A percentile compares a stretch with the other conserved stretches of the same genome.
Conservation (phyloP, 2,888 invertebrate species). For the Cynaeus angustus region DNA sequence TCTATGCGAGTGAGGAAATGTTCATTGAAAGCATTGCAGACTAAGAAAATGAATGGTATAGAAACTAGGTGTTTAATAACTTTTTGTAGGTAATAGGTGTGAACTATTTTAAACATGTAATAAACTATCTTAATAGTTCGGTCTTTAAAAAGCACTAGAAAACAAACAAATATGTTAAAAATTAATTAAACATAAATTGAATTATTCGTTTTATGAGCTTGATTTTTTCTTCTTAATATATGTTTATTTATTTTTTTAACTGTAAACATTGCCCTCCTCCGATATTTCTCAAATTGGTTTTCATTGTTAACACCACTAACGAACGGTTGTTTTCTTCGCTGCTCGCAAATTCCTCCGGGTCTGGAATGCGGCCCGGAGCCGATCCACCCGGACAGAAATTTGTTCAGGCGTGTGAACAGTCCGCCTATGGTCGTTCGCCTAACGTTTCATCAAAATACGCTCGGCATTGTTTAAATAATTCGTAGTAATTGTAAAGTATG, state of each 20-base stretch:
- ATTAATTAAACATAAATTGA: too few species aligned
- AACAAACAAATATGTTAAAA: too few species aligned
- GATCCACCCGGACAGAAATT: constrained; percentile 52
- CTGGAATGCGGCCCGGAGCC: constrained; percentile 53
- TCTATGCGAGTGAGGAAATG: too few species aligned
- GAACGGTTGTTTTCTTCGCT: constrained; percentile 6
- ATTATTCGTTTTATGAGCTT: too few species aligned
- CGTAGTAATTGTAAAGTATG: constrained; percentile 45
- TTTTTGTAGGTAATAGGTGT: too few species aligned
- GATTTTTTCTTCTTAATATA: too few species aligned
- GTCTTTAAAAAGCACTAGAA: too few species aligned
- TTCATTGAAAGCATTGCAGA: too few species aligned
- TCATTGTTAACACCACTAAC: constrained; percentile 13
- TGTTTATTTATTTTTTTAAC: background rate
- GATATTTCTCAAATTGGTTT: constrained; percentile 7
- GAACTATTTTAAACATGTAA: too few species aligned
- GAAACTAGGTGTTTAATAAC: too few species aligned
- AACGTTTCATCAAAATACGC: constrained; percentile 41
- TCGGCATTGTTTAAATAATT: constrained; percentile 46
- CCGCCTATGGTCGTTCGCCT: constrained; percentile 21
- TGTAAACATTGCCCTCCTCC: background rate
- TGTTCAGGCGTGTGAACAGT: constrained; percentile 53
- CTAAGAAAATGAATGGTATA: too few species aligned
- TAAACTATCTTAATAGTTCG: too few species aligned
- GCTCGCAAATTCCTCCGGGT: constrained; percentile 51